phyloP scores from a whole-genome alignment of 2,888 invertebrate species.

The Polyommatus icarus region DNA sequence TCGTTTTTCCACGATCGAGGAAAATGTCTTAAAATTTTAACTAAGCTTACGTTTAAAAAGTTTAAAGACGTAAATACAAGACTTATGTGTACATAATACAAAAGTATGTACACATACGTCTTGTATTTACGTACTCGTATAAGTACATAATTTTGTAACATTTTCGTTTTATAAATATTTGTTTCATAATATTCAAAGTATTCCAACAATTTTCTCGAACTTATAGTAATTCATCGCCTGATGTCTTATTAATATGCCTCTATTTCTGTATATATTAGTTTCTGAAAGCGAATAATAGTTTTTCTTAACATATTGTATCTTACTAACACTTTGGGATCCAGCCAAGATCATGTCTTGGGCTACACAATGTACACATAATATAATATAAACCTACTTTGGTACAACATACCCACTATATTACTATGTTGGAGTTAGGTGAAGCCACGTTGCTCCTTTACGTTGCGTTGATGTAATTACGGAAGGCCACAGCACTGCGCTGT shows the following conservation, averaged over 20 bases:
- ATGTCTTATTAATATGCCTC: not conserved
- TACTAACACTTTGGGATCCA: not conserved
- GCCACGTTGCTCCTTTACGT: too few species aligned
- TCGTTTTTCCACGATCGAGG: too few species aligned
- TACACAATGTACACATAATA: not conserved
- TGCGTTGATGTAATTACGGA: too few species aligned
- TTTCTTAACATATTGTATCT: constrained; percentile 16
- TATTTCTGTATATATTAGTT: not conserved
- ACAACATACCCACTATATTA: not conserved
- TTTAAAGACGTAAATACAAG: not conserved
- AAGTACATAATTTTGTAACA: not conserved
- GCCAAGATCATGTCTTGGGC: constrained; percentile 15
- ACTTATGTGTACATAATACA: not conserved
- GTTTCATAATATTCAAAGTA: not conserved
- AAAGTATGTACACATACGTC: too few species aligned
- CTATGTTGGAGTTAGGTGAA: not conserved
- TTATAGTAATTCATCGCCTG: not conserved
- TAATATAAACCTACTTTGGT: not conserved
- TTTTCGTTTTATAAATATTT: not conserved
- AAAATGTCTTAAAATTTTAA: too few species aligned
- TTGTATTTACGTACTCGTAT: too few species aligned
- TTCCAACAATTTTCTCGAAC: not conserved
- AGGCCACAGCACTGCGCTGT: too few species aligned
- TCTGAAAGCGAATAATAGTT: not conserved
- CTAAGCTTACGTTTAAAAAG: too few species aligned